phyloP scores from a whole-genome alignment of 2,113 vertebrate genomes.

The Mirza zaza region DNA sequence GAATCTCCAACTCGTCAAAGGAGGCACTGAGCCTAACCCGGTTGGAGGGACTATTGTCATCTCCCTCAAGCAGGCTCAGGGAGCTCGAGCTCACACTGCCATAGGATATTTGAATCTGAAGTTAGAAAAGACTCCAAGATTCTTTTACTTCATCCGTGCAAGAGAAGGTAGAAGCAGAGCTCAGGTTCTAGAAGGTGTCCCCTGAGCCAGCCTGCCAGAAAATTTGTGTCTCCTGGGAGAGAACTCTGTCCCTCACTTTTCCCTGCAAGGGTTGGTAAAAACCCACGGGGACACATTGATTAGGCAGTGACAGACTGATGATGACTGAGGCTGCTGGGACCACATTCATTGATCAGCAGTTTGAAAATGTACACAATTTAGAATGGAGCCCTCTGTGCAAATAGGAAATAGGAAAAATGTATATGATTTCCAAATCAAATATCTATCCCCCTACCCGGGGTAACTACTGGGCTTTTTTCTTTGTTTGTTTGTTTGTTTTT shows the following conservation, averaged over 20 bases:
- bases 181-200: background rate
- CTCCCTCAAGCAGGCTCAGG: background rate
- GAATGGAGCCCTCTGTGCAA: background rate
- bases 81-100: background rate
- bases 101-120: background rate
- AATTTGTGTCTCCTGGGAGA: background rate
- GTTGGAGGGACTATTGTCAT: background rate
- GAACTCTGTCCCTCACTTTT: too few relatives aligned
- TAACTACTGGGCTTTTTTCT: too few relatives aligned
- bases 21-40: background rate
- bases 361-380: background rate
- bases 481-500: background rate
- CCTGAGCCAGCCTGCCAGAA: background rate
- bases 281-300: background rate
- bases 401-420: background rate
- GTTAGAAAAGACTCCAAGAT: background rate
- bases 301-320: background rate
- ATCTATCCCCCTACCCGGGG: fast-evolving
- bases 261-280: background rate
- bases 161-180: background rate
- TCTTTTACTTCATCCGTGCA: background rate
- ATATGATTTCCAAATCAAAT: background rate
- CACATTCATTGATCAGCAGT: background rate
- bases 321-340: background rate
- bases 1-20: background rate